phyloP scores from a whole-genome alignment of 2,113 vertebrate genomes.

The Mesembrinibis cayennensis region DNA sequence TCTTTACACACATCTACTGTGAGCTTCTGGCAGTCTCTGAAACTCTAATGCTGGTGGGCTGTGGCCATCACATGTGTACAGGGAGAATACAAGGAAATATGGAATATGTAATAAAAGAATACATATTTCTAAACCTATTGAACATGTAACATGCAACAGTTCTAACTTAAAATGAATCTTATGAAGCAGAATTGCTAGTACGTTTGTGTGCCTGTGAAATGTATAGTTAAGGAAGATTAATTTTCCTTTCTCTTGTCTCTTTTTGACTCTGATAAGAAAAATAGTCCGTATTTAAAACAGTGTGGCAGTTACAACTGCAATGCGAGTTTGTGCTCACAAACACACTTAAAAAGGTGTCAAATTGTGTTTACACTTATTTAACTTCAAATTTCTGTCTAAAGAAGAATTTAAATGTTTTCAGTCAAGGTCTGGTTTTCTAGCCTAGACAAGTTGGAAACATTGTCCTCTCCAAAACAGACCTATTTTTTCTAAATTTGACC shows the following conservation, averaged over 20 bases:
- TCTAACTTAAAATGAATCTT: neutral
- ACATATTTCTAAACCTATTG: neutral
- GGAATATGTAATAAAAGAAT: neutral
- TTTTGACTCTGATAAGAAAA: neutral
- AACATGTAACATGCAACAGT: neutral
- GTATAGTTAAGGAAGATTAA: neutral
- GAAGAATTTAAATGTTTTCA: neutral
- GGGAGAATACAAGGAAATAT: neutral
- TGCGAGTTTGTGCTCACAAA: neutral
- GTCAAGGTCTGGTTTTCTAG: neutral
- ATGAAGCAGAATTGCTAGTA: neutral
- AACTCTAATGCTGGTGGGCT: neutral
- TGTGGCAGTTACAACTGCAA: neutral
- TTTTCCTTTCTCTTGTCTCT: neutral
- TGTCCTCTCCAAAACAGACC: constrained; percentile 28
- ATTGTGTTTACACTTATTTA: neutral
- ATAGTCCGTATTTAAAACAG: neutral
- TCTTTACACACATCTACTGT: neutral
- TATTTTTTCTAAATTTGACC: neutral
- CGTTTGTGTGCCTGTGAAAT: neutral
- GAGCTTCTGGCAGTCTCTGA: neutral
- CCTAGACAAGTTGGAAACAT: neutral
- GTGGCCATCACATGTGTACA: neutral
- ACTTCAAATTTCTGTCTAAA: neutral
- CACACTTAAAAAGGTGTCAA: neutral